A percentile compares a stretch with the other conserved stretches of the same genome.
These are phyloP conservation scores for Chloropsis hardwickii DNA, from an alignment of 2,113 vertebrate genomes.

Conservation along the genomic window DNA sequence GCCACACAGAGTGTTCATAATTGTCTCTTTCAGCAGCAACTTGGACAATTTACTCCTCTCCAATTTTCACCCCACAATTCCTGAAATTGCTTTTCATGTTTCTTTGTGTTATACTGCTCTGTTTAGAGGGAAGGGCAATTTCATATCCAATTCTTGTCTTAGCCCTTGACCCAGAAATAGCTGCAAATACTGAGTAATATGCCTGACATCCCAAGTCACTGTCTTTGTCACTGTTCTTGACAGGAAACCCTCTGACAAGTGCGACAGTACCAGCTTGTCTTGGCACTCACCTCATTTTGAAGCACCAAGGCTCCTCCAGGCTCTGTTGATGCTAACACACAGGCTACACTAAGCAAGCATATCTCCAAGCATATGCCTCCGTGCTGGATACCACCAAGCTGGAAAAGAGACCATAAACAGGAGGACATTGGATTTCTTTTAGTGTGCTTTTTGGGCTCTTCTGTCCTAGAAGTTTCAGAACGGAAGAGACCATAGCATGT, in stretches of 20 bases:
- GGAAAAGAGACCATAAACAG: background rate
- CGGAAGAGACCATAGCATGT: background rate
- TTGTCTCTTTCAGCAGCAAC: background rate
- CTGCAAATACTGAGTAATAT: background rate
- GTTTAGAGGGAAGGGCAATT: background rate
- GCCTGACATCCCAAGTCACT: background rate
- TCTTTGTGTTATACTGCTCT: background rate
- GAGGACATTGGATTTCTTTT: background rate
- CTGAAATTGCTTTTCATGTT: conserved; percentile 23
- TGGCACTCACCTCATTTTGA: background rate
- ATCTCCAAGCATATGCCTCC: background rate
- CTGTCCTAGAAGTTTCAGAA: background rate
- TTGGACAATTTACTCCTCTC: background rate
- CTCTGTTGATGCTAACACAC: background rate
- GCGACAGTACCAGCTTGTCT: background rate
- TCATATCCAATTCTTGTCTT: background rate
- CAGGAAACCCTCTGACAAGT: background rate
- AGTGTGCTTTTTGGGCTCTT: background rate
- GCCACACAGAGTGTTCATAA: background rate
- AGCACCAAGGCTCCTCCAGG: background rate
- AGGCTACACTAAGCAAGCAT: background rate
- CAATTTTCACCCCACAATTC: background rate
- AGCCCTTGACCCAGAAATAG: conserved; percentile 2
- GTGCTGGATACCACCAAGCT: fast-evolving
- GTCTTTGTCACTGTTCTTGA: background rate